Evolutionary conservation across 1,140 invertebrate genomes (phyloP).

Genomic region (Drosophila bifasciata): DNA sequence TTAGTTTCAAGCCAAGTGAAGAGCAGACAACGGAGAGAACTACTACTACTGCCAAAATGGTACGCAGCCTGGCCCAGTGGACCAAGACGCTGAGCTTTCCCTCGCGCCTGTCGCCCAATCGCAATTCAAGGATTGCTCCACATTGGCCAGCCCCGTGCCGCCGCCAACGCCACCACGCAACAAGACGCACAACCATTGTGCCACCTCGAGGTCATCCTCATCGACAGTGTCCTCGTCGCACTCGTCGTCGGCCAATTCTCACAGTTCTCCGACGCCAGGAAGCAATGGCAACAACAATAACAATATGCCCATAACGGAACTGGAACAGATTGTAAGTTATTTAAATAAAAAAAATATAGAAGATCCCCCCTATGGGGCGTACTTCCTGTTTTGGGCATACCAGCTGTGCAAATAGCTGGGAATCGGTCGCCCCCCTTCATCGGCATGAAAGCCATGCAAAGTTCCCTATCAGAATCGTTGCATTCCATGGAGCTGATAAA

Average conservation of each 20-base stretch:
- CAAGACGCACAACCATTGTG: slow-evolving; percentile 78
- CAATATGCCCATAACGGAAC: slow-evolving; percentile 86
- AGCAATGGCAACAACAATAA: slow-evolving; percentile 83
- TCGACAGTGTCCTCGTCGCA: slow-evolving; percentile 84
- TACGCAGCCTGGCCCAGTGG: slow-evolving; percentile 93
- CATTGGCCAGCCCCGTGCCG: slow-evolving; percentile 84
- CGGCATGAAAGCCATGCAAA: slow-evolving; percentile 23
- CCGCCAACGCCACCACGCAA: slow-evolving; percentile 85
- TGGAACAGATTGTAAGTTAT: slow-evolving; percentile 87
- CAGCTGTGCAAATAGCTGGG: slow-evolving; percentile 66
- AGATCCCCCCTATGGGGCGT: neutral
- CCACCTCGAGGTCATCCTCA: slow-evolving; percentile 84
- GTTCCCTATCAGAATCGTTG: slow-evolving; percentile 25
- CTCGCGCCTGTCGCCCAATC: slow-evolving; percentile 90
- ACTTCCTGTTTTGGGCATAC: slow-evolving; percentile 49
- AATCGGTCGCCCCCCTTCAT: slow-evolving; percentile 3
- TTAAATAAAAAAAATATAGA: no score
- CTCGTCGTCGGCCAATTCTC: slow-evolving; percentile 63
- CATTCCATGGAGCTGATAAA: slow-evolving; percentile 59
- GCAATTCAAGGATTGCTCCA: slow-evolving; percentile 88
- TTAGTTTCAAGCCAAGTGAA: slow-evolving; percentile 62
- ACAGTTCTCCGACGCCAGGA: slow-evolving; percentile 76
- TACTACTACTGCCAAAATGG: slow-evolving; percentile 89
- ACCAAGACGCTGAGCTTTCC: slow-evolving; percentile 94
- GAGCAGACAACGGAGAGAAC: slow-evolving; percentile 16